A percentile compares a stretch with the other conserved stretches of the same genome.
Conservation (phyloP, 2,888 invertebrate genomes). For the Watsonalla cultraria region DNA sequence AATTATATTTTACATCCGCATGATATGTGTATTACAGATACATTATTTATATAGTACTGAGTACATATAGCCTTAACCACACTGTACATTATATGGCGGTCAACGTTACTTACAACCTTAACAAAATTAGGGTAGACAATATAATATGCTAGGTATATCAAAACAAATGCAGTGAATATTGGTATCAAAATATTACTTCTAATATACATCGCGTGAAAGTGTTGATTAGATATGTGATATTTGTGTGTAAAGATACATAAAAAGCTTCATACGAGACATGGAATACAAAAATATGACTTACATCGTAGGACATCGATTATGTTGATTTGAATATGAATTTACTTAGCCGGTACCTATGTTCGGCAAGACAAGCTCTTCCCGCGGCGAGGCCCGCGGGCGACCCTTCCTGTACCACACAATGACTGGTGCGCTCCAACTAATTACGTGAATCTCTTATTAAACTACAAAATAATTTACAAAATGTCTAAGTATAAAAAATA, state of each 20-base stretch:
- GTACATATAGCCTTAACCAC: slow-evolving; percentile 67
- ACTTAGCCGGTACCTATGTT: slow-evolving; percentile 37
- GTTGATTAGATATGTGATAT: slow-evolving; percentile 74
- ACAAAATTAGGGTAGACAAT: slow-evolving; percentile 55
- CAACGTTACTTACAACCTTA: slow-evolving; percentile 62
- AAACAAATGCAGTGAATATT: slow-evolving; percentile 72
- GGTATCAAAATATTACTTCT: slow-evolving; percentile 74
- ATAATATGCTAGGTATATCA: slow-evolving; percentile 65
- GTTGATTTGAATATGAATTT: slow-evolving; percentile 28
- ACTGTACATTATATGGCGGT: slow-evolving; percentile 69
- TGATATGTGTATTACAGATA: slow-evolving; percentile 75
- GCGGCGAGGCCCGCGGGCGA: slow-evolving; percentile 22
- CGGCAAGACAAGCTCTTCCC: slow-evolving; percentile 40
- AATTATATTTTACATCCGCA: slow-evolving; percentile 61
- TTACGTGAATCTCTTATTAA: slow-evolving; percentile 49
- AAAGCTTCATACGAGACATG: slow-evolving; percentile 57
- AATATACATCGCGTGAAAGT: slow-evolving; percentile 62
- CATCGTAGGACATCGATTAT: slow-evolving; percentile 43
- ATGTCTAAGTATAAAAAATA: slow-evolving; percentile 72
- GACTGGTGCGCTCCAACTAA: slow-evolving; percentile 48
- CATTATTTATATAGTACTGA: slow-evolving; percentile 60
- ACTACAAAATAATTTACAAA: slow-evolving; percentile 71
- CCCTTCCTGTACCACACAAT: slow-evolving; percentile 34
- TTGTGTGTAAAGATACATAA: slow-evolving; percentile 64
- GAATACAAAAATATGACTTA: slow-evolving; percentile 70